phyloP scores from a whole-genome alignment of 2,888 invertebrate species.

The Phaonia tiefii region DNA sequence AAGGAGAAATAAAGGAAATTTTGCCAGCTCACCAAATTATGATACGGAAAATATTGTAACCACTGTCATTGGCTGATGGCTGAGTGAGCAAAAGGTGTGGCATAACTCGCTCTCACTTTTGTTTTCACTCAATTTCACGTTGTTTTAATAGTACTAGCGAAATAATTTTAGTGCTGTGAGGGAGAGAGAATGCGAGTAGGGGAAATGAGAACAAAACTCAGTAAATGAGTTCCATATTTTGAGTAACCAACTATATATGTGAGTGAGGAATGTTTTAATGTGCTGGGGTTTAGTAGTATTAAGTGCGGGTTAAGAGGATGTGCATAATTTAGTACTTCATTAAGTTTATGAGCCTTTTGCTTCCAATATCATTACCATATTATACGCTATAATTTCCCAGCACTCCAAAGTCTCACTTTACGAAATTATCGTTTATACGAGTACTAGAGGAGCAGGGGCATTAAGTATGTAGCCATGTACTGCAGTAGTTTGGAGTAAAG shows the following conservation, averaged over 20 bases:
- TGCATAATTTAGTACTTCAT: constrained; percentile 78
- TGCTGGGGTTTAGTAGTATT: constrained; percentile 42
- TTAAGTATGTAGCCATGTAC: constrained; percentile 14
- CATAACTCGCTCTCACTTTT: neutral
- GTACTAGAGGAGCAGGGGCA: constrained; percentile 30
- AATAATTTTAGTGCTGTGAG: too few relatives aligned
- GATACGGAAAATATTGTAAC: constrained; percentile 34
- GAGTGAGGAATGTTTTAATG: neutral
- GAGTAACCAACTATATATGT: neutral
- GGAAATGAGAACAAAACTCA: constrained; percentile 35
- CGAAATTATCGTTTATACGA: constrained; percentile 34
- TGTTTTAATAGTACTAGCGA: neutral
- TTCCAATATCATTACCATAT: constrained; percentile 56
- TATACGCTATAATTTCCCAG: constrained; percentile 61
- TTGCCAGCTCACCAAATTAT: constrained; percentile 16
- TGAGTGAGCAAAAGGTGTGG: constrained; percentile 4
- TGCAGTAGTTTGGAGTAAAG: constrained; percentile 10
- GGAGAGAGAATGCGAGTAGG: neutral
- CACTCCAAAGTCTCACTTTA: constrained; percentile 30
- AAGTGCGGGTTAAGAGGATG: constrained; percentile 76
- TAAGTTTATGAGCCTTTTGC: constrained; percentile 73
- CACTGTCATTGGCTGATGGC: constrained; percentile 4
- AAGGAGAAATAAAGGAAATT: constrained; percentile 15
- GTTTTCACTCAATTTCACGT: constrained; percentile 4
- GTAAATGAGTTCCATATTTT: neutral